Evolutionary conservation across 2,113 vertebrate species (phyloP).

Genomic region (Rhinopomastus cyanomelas): DNA sequence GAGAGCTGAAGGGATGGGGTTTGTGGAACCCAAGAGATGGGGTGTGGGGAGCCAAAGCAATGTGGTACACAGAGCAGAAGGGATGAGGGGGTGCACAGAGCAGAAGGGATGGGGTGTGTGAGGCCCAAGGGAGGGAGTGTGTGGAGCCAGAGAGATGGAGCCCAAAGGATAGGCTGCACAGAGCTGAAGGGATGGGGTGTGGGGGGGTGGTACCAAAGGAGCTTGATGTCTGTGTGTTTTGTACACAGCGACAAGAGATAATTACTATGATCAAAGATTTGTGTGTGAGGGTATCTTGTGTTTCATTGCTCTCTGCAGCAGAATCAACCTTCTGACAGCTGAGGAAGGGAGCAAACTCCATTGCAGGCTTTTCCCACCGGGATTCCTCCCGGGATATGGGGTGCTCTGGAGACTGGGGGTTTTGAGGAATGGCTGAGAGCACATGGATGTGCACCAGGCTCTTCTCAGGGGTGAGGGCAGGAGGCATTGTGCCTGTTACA

Average conservation of each 20-base stretch:
- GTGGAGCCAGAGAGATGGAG: too few species aligned
- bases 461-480: not conserved
- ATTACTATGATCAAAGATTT: constrained; percentile 20
- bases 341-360: not conserved
- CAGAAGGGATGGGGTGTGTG: too few species aligned
- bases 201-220: not conserved
- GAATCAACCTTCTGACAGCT: not conserved
- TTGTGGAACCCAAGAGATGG: too few species aligned
- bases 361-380: accelerated
- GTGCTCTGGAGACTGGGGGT: not conserved
- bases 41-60: too few species aligned
- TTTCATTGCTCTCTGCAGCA: not conserved
- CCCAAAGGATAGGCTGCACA: accelerated
- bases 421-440: not conserved
- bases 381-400: not conserved
- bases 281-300: not conserved
- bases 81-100: too few species aligned
- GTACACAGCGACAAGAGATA: not conserved
- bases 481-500: accelerated
- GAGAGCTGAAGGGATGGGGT: too few species aligned
- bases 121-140: too few species aligned
- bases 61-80: too few species aligned
- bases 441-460: accelerated
- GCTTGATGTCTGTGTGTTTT: not conserved
- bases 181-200: too few species aligned